Conservation (phyloP, 2,113 vertebrate genomes). For the Emydocephalus ijimae region DNA sequence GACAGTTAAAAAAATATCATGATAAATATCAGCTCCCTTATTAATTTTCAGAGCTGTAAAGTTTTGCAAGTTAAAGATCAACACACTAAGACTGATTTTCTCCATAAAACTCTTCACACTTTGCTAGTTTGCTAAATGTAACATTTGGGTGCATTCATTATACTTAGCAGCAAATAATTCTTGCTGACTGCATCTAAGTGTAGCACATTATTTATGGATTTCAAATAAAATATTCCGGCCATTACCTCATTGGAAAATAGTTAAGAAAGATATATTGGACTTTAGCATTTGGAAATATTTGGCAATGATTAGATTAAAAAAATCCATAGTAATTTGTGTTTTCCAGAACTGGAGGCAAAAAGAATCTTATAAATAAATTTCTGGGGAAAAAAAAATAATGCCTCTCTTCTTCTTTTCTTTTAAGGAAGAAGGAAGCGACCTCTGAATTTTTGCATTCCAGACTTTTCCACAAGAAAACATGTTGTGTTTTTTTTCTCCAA, state of each 20-base stretch:
- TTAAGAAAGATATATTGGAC: constrained; percentile 17
- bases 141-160: background rate
- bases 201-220: constrained; percentile 9
- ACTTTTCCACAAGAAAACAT: background rate
- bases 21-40: background rate
- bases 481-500: background rate
- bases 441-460: background rate
- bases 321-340: background rate
- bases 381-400: background rate
- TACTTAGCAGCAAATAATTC: constrained; percentile 30
- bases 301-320: background rate
- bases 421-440: background rate
- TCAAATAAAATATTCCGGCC: constrained; percentile 13
- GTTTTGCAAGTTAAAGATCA: constrained; percentile 22
- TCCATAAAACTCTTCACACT: constrained; percentile 10
- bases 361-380: background rate
- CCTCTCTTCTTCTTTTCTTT: background rate
- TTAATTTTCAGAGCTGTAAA: background rate
- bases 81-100: background rate
- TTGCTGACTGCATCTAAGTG: constrained; percentile 1
- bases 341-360: background rate
- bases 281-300: background rate
- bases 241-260: constrained; percentile 16
- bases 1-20: constrained; percentile 1
- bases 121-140: background rate